Conservation (phyloP, 2,888 invertebrate species). For the Pseudococcus viburni region DNA sequence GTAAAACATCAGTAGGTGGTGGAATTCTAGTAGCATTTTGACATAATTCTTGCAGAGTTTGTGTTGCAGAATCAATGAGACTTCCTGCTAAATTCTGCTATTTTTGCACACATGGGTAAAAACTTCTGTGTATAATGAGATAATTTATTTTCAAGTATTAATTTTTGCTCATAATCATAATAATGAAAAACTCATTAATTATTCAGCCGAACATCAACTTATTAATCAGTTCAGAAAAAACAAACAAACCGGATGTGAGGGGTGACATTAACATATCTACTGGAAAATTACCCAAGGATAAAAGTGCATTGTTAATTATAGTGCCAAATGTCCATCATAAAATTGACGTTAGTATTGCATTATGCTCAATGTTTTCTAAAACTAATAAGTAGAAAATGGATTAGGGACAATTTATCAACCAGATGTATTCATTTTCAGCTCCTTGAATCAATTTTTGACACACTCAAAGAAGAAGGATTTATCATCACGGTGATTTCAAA, state of each 20-base stretch:
- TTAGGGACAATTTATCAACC: no score
- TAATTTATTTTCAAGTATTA: no score
- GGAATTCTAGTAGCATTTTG: no score
- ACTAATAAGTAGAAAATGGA: no score
- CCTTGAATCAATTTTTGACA: not conserved
- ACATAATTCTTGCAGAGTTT: no score
- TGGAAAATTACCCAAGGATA: not conserved
- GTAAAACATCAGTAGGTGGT: no score
- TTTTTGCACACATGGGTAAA: no score
- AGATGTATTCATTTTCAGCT: not conserved
- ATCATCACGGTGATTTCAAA: not conserved
- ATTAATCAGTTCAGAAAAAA: not conserved
- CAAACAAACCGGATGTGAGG: not conserved
- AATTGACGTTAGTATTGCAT: not conserved
- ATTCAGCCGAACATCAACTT: not conserved
- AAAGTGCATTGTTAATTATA: not conserved
- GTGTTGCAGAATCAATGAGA: no score
- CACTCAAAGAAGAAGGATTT: constrained; percentile 22
- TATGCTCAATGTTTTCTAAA: no score
- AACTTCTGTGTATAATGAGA: no score
- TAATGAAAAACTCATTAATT: not conserved
- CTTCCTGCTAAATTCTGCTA: no score
- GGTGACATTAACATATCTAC: not conserved
- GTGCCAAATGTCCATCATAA: not conserved
- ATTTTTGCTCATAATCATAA: no score